These are phyloP conservation scores for Pocota personata DNA, from an alignment of 2,888 invertebrate species.

Conservation along the genomic window DNA sequence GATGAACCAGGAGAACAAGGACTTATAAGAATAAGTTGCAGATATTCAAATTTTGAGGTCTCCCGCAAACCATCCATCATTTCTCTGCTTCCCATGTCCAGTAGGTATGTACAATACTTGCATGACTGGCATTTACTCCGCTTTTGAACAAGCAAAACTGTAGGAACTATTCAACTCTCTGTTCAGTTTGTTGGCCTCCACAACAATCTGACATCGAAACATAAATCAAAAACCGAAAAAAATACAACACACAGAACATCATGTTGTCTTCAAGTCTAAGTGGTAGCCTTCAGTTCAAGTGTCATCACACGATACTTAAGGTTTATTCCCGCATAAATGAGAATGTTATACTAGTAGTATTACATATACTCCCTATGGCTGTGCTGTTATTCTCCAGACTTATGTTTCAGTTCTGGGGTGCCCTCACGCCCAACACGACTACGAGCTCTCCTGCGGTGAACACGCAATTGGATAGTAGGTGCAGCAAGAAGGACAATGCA, in stretches of 20 bases:
- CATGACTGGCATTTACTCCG: background rate
- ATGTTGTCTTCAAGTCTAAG: conserved; percentile 46
- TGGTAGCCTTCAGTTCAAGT: conserved; percentile 67
- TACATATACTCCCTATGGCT: conserved; percentile 52
- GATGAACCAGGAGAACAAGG: too few relatives aligned
- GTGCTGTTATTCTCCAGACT: conserved; percentile 34
- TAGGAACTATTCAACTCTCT: background rate
- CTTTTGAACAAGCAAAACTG: background rate
- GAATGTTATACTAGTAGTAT: conserved; percentile 57
- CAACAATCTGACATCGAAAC: background rate
- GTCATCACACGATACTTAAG: conserved; percentile 60
- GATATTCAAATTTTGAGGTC: too few relatives aligned
- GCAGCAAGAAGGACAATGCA: conserved; percentile 56
- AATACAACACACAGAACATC: conserved; percentile 24
- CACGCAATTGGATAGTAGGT: conserved; percentile 61
- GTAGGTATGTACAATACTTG: background rate
- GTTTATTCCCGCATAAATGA: conserved; percentile 64
- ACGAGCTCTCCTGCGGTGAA: conserved; percentile 31
- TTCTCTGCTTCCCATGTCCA: too few relatives aligned
- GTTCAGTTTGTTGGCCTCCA: conserved; percentile 3
- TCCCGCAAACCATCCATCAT: too few relatives aligned
- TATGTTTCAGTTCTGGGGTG: conserved; percentile 47
- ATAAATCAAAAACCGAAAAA: background rate
- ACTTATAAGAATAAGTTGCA: too few relatives aligned
- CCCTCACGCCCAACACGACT: background rate